Percentiles rank a stretch among this genome's conserved stretches.
These are phyloP conservation scores for Amblyornis subalaris DNA, from an alignment of 2,113 vertebrate genomes.

Conservation along the genomic window DNA sequence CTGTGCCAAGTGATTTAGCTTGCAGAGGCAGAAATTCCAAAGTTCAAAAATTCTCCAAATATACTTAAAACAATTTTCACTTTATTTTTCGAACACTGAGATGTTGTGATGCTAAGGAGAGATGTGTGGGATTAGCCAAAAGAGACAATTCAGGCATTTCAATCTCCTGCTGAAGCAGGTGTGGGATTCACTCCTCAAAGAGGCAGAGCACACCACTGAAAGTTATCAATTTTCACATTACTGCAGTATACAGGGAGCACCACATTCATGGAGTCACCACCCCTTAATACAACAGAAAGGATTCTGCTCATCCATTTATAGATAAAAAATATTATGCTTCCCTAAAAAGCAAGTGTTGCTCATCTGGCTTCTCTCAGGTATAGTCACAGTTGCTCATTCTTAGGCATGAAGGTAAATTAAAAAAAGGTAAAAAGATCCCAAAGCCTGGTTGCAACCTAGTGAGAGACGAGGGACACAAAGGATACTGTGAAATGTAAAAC, in stretches of 20 bases:
- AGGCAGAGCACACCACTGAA: neutral
- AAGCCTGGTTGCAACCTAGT: neutral
- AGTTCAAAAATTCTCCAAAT: neutral
- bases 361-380: neutral
- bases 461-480: neutral
- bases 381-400: neutral
- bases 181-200: neutral
- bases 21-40: neutral
- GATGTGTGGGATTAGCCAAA: neutral
- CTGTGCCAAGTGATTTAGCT: neutral
- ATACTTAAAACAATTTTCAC: neutral
- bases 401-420: neutral
- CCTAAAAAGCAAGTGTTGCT: neutral
- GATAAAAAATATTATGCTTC: neutral
- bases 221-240: neutral
- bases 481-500: neutral
- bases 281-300: neutral
- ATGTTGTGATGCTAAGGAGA: neutral
- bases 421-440: neutral
- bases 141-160: neutral
- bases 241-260: neutral
- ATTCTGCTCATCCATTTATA: neutral
- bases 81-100: neutral
- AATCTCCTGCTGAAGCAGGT: conserved; percentile 6
- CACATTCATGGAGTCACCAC: fast-evolving